Conservation (phyloP, 2,888 invertebrate species). For the Coleophora flavipennella region DNA sequence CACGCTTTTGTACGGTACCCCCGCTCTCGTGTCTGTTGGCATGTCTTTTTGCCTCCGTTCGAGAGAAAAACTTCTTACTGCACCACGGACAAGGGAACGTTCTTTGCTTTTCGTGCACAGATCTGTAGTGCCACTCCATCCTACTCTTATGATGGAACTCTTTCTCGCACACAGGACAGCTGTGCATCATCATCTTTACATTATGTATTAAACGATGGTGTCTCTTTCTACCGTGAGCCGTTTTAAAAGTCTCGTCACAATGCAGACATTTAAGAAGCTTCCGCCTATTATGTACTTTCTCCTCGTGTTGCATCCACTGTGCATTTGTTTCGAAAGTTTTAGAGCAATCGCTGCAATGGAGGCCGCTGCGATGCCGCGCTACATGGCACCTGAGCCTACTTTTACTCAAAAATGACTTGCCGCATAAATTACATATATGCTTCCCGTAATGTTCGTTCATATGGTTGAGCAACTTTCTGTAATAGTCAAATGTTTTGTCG, state of each 20-base stretch:
- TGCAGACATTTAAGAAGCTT: conserved; percentile 41
- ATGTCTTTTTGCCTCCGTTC: conserved; percentile 43
- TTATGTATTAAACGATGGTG: conserved; percentile 41
- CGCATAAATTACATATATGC: conserved; percentile 54
- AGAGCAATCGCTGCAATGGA: conserved; percentile 38
- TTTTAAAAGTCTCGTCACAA: conserved; percentile 43
- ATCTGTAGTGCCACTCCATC: conserved; percentile 48
- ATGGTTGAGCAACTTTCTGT: conserved; percentile 55
- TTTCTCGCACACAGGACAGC: conserved; percentile 48
- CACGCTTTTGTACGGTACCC: conserved; percentile 55
- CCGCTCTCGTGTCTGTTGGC: conserved; percentile 54
- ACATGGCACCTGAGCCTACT: conserved; percentile 48
- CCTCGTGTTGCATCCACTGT: conserved; percentile 38
- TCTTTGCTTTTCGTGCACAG: conserved; percentile 58
- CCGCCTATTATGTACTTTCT: conserved; percentile 34
- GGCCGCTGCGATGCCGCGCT: conserved; percentile 37
- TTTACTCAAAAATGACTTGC: conserved; percentile 51
- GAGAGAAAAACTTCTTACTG: conserved; percentile 64
- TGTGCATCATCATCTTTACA: conserved; percentile 31
- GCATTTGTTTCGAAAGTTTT: conserved; percentile 43
- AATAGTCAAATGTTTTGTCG: conserved; percentile 42
- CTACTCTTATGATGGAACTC: conserved; percentile 42
- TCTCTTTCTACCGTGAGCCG: conserved; percentile 36
- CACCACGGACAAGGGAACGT: conserved; percentile 60
- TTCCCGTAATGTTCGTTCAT: conserved; percentile 56